Evolutionary conservation across 2,888 invertebrate genomes (phyloP).

Genomic region (Rotaria socialis): DNA sequence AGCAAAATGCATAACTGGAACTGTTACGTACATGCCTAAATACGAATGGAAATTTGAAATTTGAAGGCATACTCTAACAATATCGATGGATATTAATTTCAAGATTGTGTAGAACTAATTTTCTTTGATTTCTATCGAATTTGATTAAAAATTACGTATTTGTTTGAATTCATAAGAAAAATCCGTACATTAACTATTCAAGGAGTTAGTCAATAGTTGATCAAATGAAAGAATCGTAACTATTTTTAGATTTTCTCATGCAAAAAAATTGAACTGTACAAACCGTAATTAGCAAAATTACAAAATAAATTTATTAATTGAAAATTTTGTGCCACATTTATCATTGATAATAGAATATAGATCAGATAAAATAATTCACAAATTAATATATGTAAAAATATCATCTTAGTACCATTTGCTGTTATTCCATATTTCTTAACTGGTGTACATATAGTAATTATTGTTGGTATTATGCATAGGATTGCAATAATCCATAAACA

Average conservation of each 20-base stretch:
- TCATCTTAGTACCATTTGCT: neutral
- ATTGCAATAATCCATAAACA: constrained; percentile 23
- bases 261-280: neutral
- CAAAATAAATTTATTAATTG: neutral
- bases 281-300: neutral
- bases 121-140: too few species aligned
- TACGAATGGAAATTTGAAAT: too few species aligned
- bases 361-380: constrained; percentile 21
- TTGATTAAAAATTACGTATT: too few species aligned
- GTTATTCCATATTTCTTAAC: neutral
- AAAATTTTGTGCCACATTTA: neutral
- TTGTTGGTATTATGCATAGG: neutral
- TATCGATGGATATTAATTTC: too few species aligned
- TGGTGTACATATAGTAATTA: neutral
- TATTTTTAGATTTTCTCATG: too few species aligned
- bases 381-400: constrained; percentile 24
- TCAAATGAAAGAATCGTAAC: too few species aligned
- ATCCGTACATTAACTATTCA: too few species aligned
- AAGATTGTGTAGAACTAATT: too few species aligned
- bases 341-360: constrained; percentile 5
- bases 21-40: constrained; percentile 17
- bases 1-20: neutral
- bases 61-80: too few species aligned
- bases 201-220: neutral
- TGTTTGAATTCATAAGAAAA: too few species aligned